These are phyloP conservation scores for Drosophila lowei DNA, from an alignment of 1,140 invertebrate species.

Conservation along the genomic window DNA sequence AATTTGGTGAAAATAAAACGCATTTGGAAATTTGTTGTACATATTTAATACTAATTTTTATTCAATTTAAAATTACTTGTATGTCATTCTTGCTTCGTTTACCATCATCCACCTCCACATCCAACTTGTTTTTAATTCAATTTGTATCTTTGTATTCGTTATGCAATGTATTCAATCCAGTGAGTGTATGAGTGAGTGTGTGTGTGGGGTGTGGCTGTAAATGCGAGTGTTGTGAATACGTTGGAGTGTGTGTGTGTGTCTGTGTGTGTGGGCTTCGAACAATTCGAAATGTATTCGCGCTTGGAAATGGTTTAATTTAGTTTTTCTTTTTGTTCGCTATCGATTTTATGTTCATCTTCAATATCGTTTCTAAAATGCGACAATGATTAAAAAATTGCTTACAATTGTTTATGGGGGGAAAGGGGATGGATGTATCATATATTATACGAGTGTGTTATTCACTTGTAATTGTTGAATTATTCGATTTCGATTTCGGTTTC, in stretches of 20 bases:
- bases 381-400: conserved; percentile 74
- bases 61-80: conserved; percentile 82
- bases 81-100: conserved; percentile 66
- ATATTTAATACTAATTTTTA: conserved; percentile 82
- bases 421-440: not conserved
- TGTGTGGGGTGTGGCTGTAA: conserved; percentile 9
- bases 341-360: not conserved
- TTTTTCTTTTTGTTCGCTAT: not conserved
- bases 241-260: conserved; percentile 11
- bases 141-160: conserved; percentile 45
- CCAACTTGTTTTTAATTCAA: conserved; percentile 31
- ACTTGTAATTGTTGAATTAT: conserved; percentile 51
- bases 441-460: conserved; percentile 25
- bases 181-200: conserved; percentile 15
- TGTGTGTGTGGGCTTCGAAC: conserved; percentile 10
- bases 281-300: conserved; percentile 41
- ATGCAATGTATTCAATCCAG: conserved; percentile 49
- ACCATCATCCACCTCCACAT: conserved; percentile 17
- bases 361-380: conserved; percentile 66
- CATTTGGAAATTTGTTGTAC: conserved; percentile 63
- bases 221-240: conserved; percentile 5
- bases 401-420: conserved; percentile 48
- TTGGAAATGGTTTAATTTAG: conserved; percentile 29
- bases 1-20: conserved; percentile 18
- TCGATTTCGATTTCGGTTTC: conserved; percentile 21